These are phyloP conservation scores for Camptogramma bilineatum DNA, from an alignment of 2,888 invertebrate species.

Conservation along the genomic window DNA sequence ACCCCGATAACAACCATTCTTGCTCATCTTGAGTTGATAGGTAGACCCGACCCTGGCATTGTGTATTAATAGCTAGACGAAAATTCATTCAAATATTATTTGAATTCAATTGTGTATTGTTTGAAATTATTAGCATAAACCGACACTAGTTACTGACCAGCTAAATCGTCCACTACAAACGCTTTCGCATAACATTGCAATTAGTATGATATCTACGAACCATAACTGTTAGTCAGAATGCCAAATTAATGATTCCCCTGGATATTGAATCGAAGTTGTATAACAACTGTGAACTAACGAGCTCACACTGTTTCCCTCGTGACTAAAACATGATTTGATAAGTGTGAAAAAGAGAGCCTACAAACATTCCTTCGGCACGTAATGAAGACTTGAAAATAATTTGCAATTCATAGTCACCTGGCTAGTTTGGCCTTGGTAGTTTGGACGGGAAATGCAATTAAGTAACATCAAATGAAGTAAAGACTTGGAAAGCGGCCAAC, in stretches of 20 bases:
- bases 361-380: slow-evolving; percentile 12
- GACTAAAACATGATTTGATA: slow-evolving; percentile 9
- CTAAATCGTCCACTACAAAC: slow-evolving; percentile 12
- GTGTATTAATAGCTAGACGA: background rate
- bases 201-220: slow-evolving; percentile 7
- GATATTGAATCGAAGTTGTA: slow-evolving; percentile 6
- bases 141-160: slow-evolving; percentile 12
- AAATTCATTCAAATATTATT: slow-evolving; percentile 7
- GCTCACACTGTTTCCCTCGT: slow-evolving; percentile 9
- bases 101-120: slow-evolving; percentile 4
- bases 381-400: slow-evolving; percentile 14
- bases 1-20: slow-evolving; percentile 1
- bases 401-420: slow-evolving; percentile 26
- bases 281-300: background rate
- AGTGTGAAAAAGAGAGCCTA: slow-evolving; percentile 5
- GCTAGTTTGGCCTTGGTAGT: background rate
- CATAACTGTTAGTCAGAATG: background rate
- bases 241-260: slow-evolving; percentile 10
- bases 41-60: background rate
- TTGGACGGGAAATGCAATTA: slow-evolving; percentile 24
- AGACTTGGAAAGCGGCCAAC: slow-evolving; percentile 31
- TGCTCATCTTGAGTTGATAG: slow-evolving; percentile 9
- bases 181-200: slow-evolving; percentile 6
- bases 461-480: slow-evolving; percentile 21
- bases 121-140: slow-evolving; percentile 1